phyloP scores from a whole-genome alignment of 2,888 invertebrate species.

The Nemoura dubitans region DNA sequence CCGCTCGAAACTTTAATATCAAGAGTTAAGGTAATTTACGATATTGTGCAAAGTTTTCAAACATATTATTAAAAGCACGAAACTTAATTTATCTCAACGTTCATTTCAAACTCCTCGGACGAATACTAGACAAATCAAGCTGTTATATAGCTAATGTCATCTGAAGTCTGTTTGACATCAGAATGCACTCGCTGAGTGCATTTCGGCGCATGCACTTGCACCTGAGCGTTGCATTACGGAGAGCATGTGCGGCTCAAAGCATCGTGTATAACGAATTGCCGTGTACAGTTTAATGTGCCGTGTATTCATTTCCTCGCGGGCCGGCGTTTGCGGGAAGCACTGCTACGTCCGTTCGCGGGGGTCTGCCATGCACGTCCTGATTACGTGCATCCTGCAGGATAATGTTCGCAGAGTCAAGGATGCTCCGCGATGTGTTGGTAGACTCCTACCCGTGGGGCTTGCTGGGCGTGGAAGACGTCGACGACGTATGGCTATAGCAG shows the following conservation, averaged over 20 bases:
- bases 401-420: background rate
- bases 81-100: background rate
- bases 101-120: background rate
- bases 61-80: background rate
- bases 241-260: too few species aligned
- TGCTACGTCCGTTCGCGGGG: background rate
- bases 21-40: background rate
- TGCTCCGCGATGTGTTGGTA: too few species aligned
- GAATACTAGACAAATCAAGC: too few species aligned
- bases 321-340: background rate
- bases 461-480: too few species aligned
- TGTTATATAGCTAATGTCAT: too few species aligned
- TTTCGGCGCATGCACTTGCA: too few species aligned
- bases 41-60: background rate
- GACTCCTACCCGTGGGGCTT: too few species aligned
- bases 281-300: background rate
- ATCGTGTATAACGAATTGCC: background rate
- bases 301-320: background rate
- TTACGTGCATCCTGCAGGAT: background rate
- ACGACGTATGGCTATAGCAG: too few species aligned
- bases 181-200: too few species aligned
- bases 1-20: background rate
- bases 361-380: background rate
- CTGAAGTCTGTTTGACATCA: too few species aligned
- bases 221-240: too few species aligned